Conservation (phyloP, 2,888 invertebrate genomes). For the Tetranychus piercei region DNA sequence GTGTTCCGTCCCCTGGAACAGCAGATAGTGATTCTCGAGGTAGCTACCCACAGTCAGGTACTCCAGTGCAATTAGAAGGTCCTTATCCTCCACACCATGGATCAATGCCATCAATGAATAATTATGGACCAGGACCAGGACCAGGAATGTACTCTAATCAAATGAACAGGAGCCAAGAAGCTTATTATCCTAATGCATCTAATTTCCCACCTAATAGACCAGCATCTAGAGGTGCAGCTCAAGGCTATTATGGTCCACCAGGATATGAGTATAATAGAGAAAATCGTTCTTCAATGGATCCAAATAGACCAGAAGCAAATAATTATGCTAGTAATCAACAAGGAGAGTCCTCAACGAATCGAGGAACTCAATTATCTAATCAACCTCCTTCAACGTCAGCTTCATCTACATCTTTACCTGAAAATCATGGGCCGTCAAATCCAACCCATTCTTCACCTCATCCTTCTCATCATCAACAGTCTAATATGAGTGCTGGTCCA, state of each 20-base stretch:
- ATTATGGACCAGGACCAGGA: not conserved
- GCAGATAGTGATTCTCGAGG: conserved; percentile 30
- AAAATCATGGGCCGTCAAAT: not conserved
- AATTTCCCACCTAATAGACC: no score
- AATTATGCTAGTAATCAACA: conserved; percentile 27
- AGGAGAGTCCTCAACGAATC: conserved; percentile 29
- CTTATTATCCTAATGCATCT: no score
- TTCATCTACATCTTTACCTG: not conserved
- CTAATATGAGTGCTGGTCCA: not conserved
- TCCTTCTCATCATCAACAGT: not conserved
- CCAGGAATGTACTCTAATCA: not conserved
- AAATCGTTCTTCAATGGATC: not conserved
- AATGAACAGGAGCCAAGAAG: not conserved
- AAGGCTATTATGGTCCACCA: not conserved
- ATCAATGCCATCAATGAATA: no score
- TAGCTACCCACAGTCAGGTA: conserved; percentile 14
- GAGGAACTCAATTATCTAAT: not conserved
- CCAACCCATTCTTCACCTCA: not conserved
- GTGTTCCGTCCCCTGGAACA: conserved; percentile 13
- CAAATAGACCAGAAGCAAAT: not conserved
- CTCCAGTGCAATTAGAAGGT: conserved; percentile 23
- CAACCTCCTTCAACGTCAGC: not conserved
- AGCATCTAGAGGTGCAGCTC: not conserved
- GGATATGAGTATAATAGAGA: conserved; percentile 1
- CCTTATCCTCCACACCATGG: not conserved